Percentiles rank a stretch among this genome's conserved stretches.
Evolutionary conservation across 2,113 vertebrate species (phyloP).

Genomic region (Microcebus tavaratra): DNA sequence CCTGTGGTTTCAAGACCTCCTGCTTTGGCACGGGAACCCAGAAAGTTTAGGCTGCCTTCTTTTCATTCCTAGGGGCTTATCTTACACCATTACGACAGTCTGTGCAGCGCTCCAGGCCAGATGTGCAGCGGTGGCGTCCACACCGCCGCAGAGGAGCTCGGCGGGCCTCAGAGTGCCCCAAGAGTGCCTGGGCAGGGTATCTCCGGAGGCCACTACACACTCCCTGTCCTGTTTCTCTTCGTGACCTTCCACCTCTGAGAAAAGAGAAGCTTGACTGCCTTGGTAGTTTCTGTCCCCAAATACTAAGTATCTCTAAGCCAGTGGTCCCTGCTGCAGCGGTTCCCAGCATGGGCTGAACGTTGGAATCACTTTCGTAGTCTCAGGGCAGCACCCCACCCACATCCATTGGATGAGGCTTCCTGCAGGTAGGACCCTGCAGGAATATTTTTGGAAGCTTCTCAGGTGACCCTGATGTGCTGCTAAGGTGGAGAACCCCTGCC

Average conservation of each 20-base stretch:
- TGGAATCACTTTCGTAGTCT: background rate
- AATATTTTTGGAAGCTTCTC: background rate
- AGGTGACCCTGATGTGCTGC: background rate
- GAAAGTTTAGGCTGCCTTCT: slow-evolving; percentile 15
- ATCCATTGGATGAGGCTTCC: background rate
- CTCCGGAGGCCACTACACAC: fast-evolving
- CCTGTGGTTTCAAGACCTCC: slow-evolving; percentile 8
- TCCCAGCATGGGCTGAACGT: background rate
- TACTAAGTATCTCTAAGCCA: too few relatives aligned
- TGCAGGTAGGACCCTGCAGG: background rate
- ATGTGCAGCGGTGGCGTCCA: background rate
- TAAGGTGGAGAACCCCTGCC: background rate
- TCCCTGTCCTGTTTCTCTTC: background rate
- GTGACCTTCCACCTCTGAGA: background rate
- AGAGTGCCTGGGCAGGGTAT: background rate
- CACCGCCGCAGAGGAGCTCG: background rate
- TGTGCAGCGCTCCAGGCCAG: background rate
- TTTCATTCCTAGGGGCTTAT: slow-evolving; percentile 11
- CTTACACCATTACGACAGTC: background rate
- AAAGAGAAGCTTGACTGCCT: background rate
- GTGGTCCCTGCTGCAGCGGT: background rate
- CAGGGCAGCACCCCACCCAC: fast-evolving
- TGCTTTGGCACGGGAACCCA: background rate
- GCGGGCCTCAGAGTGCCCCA: background rate
- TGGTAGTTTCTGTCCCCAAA: background rate